A percentile compares a stretch with the other conserved stretches of the same genome.
Conservation (phyloP, 2,888 invertebrate genomes). For the Stramonita haemastoma region DNA sequence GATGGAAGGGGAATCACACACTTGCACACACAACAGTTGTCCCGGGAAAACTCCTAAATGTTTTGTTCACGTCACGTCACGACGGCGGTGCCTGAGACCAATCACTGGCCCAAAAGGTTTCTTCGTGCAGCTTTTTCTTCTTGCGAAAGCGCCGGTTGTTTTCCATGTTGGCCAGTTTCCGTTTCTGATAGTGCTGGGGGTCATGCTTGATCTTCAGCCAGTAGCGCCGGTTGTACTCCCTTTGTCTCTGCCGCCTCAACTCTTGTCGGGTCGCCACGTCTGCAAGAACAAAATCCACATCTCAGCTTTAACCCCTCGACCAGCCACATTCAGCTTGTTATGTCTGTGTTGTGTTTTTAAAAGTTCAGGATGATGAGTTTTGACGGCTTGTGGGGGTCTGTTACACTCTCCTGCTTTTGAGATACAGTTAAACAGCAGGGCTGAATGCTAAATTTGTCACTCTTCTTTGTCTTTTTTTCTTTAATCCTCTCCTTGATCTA, state of each 20-base stretch:
- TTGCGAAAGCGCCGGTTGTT: constrained; percentile 18
- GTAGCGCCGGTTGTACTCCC: constrained; percentile 30
- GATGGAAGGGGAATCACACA: not conserved
- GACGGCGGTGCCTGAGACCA: not conserved
- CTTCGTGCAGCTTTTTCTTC: constrained; percentile 12
- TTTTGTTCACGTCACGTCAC: not conserved
- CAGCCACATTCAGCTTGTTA: not conserved
- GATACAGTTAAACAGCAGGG: too few relatives aligned
- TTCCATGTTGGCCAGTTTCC: constrained; percentile 23
- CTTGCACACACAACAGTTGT: not conserved
- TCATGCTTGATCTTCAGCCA: constrained; percentile 26
- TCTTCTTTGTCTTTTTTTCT: too few relatives aligned
- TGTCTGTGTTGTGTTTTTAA: not conserved
- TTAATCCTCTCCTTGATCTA: too few relatives aligned
- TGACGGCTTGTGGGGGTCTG: not conserved
- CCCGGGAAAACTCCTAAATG: not conserved
- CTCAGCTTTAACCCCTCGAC: not conserved
- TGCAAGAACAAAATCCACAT: not conserved
- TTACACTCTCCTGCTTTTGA: not conserved
- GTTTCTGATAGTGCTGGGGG: constrained; percentile 19
- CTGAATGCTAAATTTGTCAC: too few relatives aligned
- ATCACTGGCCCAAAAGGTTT: not conserved
- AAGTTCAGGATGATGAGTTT: not conserved
- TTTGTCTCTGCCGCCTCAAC: not conserved
- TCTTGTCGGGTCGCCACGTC: not conserved